phyloP scores from a whole-genome alignment of 2,113 vertebrate genomes.

The Sigmodon hispidus region DNA sequence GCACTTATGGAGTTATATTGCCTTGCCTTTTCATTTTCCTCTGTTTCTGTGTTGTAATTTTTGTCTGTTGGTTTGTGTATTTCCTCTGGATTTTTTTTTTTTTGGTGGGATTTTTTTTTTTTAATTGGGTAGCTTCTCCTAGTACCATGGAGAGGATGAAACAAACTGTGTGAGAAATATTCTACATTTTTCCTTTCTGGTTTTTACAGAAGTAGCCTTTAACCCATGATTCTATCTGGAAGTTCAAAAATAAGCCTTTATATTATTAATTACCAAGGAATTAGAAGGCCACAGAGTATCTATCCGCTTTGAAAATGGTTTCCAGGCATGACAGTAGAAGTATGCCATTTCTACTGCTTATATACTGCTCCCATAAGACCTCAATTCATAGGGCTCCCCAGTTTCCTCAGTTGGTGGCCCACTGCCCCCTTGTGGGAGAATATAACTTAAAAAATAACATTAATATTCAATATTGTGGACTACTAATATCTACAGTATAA shows the following conservation, averaged over 20 bases:
- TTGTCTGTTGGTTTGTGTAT: neutral
- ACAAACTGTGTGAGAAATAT: neutral
- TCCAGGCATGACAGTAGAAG: neutral
- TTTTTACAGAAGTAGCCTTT: neutral
- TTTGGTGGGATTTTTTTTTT: neutral
- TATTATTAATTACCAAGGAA: neutral
- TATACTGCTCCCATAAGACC: neutral
- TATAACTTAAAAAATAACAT: neutral
- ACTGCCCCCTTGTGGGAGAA: neutral
- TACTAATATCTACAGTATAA: neutral
- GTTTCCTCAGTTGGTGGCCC: neutral
- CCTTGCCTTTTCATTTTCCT: neutral
- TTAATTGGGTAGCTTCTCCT: neutral
- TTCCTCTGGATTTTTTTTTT: neutral
- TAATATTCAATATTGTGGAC: neutral
- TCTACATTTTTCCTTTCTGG: neutral
- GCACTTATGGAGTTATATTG: neutral
- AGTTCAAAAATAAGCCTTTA: neutral
- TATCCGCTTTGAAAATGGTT: neutral
- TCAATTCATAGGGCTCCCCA: neutral
- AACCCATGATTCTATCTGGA: neutral
- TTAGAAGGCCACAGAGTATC: neutral
- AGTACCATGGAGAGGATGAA: neutral
- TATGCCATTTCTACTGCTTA: neutral
- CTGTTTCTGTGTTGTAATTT: neutral